Conservation (phyloP, 2,888 invertebrate species). For the Erebia aethiops region DNA sequence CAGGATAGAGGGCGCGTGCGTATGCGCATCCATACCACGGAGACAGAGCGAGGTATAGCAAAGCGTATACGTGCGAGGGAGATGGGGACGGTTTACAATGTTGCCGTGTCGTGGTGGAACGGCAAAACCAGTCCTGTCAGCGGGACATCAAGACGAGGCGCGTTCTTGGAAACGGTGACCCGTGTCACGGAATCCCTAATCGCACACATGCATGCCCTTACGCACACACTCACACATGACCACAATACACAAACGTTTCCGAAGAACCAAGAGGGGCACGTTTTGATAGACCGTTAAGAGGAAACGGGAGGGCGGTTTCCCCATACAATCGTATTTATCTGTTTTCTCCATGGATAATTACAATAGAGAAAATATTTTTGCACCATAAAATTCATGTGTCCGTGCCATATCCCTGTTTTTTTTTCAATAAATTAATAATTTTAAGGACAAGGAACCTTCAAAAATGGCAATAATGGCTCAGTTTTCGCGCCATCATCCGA, state of each 20-base stretch:
- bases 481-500: no score
- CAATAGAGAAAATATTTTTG: no score
- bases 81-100: slow-evolving; percentile 65
- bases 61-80: slow-evolving; percentile 51
- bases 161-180: slow-evolving; percentile 82
- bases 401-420: no score
- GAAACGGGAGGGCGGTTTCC: no score
- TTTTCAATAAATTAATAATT: no score
- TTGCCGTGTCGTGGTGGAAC: slow-evolving; percentile 69
- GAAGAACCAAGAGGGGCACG: slow-evolving; percentile 17
- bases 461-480: no score
- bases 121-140: slow-evolving; percentile 82
- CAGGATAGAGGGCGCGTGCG: slow-evolving; percentile 75
- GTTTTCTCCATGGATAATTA: no score
- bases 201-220: slow-evolving; percentile 57
- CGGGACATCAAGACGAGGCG: slow-evolving; percentile 80
- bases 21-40: slow-evolving; percentile 75
- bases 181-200: slow-evolving; percentile 82
- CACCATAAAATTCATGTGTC: no score
- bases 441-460: no score
- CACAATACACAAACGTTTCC: slow-evolving; percentile 7
- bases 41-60: slow-evolving; percentile 51
- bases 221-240: slow-evolving; percentile 40
- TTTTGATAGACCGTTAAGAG: slow-evolving; percentile 11
- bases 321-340: no score